Conservation (phyloP, 30 jellyfish, hydroid and myxozoan species). For the Cassiopea xamachana region DNA sequence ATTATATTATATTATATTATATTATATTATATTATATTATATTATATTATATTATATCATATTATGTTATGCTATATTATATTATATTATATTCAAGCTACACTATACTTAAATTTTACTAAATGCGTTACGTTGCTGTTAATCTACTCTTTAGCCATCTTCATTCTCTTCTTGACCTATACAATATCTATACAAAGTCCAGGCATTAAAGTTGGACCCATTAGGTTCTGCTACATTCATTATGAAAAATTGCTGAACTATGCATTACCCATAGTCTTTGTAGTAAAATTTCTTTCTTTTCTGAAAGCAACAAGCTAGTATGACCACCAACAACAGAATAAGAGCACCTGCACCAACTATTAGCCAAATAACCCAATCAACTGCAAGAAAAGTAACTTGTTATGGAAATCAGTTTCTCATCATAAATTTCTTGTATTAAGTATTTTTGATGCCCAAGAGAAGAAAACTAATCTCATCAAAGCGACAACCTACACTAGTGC, state of each 20-base stretch:
- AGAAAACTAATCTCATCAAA: neutral
- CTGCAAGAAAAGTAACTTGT: neutral
- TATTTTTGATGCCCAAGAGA: neutral
- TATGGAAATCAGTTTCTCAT: too few relatives aligned
- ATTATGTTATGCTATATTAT: too few relatives aligned
- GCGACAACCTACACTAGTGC: too few relatives aligned
- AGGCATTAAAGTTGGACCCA: too few relatives aligned
- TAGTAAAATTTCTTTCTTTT: conserved; percentile 53
- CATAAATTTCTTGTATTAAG: neutral
- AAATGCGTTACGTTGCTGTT: too few relatives aligned
- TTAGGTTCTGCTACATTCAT: neutral
- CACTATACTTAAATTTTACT: too few relatives aligned
- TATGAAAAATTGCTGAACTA: neutral
- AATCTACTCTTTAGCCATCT: too few relatives aligned
- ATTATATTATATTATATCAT: too few relatives aligned
- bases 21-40: too few relatives aligned
- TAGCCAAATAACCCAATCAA: conserved; percentile 63
- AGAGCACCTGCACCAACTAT: conserved; percentile 52
- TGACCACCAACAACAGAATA: conserved; percentile 41
- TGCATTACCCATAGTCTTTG: conserved; percentile 50
- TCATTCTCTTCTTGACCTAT: neutral
- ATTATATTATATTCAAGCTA: too few relatives aligned
- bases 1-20: neutral
- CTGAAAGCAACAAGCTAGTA: conserved; percentile 58
- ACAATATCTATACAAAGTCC: neutral